Conservation (phyloP, 1,140 invertebrate genomes). For the Drosophila paulistorum region DNA sequence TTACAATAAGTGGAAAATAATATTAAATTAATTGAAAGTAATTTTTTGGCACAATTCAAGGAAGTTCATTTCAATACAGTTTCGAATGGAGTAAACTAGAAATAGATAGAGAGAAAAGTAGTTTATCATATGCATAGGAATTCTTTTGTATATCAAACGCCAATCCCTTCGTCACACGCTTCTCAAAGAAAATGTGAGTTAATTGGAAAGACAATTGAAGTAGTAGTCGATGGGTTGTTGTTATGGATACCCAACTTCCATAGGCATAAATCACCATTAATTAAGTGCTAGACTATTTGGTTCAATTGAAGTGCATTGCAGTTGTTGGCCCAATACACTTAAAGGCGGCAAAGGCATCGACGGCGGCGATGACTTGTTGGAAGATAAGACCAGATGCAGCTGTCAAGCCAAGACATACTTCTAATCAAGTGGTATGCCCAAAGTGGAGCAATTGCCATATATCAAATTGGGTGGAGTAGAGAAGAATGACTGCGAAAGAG, state of each 20-base stretch:
- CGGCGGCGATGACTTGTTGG: constrained; percentile 11
- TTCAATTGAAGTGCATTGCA: constrained; percentile 61
- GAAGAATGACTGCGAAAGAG: neutral
- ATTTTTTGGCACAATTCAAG: constrained; percentile 63
- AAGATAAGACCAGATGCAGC: constrained; percentile 29
- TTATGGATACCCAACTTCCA: constrained; percentile 39
- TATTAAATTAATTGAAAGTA: constrained; percentile 32
- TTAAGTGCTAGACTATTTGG: constrained; percentile 51
- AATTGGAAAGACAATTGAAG: constrained; percentile 66
- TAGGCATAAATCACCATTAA: constrained; percentile 73
- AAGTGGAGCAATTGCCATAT: constrained; percentile 41
- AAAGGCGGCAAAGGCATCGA: neutral
- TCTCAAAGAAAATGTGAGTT: constrained; percentile 32
- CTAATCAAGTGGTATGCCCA: constrained; percentile 32
- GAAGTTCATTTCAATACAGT: constrained; percentile 22
- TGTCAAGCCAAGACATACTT: constrained; percentile 27
- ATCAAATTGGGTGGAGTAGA: neutral
- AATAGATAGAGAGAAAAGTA: constrained; percentile 1
- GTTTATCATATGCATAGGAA: neutral
- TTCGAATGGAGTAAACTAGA: constrained; percentile 6
- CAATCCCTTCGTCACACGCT: too few species aligned
- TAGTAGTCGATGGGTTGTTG: constrained; percentile 27
- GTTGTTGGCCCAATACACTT: constrained; percentile 54
- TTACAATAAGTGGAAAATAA: constrained; percentile 40
- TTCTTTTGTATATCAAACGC: neutral